These are phyloP conservation scores for Panorpa germanica DNA, from an alignment of 2,888 invertebrate genomes.

Conservation along the genomic window DNA sequence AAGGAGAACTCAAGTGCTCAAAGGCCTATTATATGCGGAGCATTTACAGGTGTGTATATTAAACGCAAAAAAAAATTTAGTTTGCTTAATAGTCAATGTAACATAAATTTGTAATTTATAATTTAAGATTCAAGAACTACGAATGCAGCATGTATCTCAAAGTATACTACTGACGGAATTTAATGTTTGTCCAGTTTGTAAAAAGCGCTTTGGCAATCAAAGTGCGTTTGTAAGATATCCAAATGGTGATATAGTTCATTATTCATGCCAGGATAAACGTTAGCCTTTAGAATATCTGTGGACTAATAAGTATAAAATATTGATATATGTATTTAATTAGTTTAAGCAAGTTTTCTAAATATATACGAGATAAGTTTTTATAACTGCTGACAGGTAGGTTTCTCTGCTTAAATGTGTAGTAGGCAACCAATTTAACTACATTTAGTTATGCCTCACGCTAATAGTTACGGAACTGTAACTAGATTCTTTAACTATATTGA, in stretches of 20 bases:
- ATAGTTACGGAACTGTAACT: too few relatives aligned
- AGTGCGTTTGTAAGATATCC: constrained; percentile 88
- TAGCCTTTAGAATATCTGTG: too few relatives aligned
- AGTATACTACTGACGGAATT: constrained; percentile 71
- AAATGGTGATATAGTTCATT: constrained; percentile 82
- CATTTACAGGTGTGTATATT: constrained; percentile 45
- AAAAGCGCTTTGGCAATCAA: constrained; percentile 82
- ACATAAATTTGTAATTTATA: constrained; percentile 8
- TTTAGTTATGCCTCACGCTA: too few relatives aligned
- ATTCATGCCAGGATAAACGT: constrained; percentile 62
- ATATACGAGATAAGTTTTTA: too few relatives aligned
- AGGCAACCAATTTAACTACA: too few relatives aligned
- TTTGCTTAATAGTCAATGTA: constrained; percentile 7
- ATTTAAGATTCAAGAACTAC: constrained; percentile 49
- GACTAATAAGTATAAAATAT: too few relatives aligned
- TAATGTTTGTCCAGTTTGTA: constrained; percentile 80
- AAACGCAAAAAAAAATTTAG: background rate
- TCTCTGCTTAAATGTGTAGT: too few relatives aligned
- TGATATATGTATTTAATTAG: too few relatives aligned
- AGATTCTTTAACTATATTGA: too few relatives aligned
- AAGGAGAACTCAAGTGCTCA: constrained; percentile 57
- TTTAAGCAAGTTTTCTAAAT: too few relatives aligned
- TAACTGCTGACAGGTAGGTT: too few relatives aligned
- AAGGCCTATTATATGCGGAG: constrained; percentile 70
- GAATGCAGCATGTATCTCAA: constrained; percentile 64